Evolutionary conservation across 2,797 vertebrate species (phyloP), one percentile per base, ranked within the genome.

Genomic region (Propithecus perrieri): DNA sequence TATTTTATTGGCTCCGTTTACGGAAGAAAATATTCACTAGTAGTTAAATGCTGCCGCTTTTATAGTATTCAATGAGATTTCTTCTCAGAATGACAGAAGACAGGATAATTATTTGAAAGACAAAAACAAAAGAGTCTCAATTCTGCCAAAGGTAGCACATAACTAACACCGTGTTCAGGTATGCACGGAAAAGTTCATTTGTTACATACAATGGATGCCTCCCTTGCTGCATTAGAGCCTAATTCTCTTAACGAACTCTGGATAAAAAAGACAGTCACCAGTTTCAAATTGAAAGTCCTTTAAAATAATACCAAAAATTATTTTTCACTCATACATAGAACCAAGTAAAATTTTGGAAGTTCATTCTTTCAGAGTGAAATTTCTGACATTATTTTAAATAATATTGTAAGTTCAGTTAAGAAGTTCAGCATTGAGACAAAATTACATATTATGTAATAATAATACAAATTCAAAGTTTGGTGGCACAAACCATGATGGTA

Each of bases 331-430:
- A 72, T 59, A 86, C 28, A 43, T 11, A 80, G 57, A 93, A 53
- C 67, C 57, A 80, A 92, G 28, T 72, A 93, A 89, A 93, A n/a
- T n/a, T 83, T 75, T 95, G 55, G 57, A 84, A 86, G 35, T 85
- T 91, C 15, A 88, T 17, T 59, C 67, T 88, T 91, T 88, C 30
- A 72, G 38, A 81, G 74, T 76, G 30, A 87, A 88, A 61, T 72
- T 95, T 90, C 33, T 81, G 43, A 84, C 4, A 43, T 65, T 75
- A 75, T 84, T 96, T 86, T 76, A 7, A 72, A 35, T 92, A 33
- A 48, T 72, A 43, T 10, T 74, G 8, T 53, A 80, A 91, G 43
- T 46, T 81, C 20, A 69, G 7, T 91, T 76, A 46, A 80, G 71
- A 91, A 22, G 35, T 72, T 55, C 46, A 89, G 55, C n/a, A n/a